Conservation (phyloP, 2,797 vertebrate species). For the Gobio occitaniae region DNA sequence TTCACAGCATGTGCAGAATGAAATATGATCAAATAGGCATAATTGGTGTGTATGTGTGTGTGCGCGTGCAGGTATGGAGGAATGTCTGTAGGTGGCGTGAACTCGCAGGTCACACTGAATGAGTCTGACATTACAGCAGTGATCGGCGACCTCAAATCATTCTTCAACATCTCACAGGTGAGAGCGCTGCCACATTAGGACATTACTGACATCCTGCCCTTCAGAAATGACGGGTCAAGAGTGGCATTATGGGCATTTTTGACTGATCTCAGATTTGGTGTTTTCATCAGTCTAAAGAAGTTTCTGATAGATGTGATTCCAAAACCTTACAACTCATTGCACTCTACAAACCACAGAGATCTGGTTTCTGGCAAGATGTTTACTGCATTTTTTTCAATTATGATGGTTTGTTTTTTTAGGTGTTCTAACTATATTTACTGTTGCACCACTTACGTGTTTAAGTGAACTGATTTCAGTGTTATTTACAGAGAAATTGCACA, state of each 20-base stretch:
- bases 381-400: neutral
- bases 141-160: slow-evolving; percentile 66
- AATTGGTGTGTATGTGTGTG: neutral
- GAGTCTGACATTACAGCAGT: slow-evolving; percentile 64
- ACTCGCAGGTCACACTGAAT: slow-evolving; percentile 77
- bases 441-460: neutral
- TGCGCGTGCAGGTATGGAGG: slow-evolving; percentile 74
- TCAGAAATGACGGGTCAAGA: neutral
- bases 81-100: slow-evolving; percentile 78
- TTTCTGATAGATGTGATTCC: neutral
- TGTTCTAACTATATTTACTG: neutral
- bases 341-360: neutral
- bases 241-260: neutral
- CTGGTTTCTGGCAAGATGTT: neutral
- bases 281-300: neutral
- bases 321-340: neutral
- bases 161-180: slow-evolving; percentile 72
- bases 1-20: neutral
- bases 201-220: neutral
- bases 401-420: neutral
- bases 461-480: neutral
- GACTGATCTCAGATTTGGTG: neutral
- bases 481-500: neutral
- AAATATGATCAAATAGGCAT: neutral
- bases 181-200: slow-evolving; percentile 12